Conservation (phyloP, 2,888 invertebrate species). For the Ormyrus nitidulus region DNA sequence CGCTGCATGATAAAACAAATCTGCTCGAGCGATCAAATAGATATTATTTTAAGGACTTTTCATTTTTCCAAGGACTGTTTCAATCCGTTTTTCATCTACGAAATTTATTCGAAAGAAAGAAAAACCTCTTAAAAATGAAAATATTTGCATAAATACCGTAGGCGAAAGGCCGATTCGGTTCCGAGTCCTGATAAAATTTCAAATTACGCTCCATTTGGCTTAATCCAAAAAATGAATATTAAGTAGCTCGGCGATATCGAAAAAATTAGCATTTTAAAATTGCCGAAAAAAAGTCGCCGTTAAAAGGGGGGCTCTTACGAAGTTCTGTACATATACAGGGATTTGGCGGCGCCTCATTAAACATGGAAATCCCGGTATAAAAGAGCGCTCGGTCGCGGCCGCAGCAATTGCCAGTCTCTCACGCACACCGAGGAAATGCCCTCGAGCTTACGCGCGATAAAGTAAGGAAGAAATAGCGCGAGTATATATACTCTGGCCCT, state of each 20-base stretch:
- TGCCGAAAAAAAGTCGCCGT: not conserved
- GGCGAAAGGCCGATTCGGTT: no score
- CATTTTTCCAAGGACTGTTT: no score
- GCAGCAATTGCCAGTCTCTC: not conserved
- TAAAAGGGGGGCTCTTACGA: not conserved
- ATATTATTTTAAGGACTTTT: no score
- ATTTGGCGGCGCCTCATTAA: slow-evolving; percentile 31
- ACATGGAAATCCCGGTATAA: slow-evolving; percentile 45
- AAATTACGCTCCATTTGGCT: no score
- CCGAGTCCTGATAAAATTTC: no score
- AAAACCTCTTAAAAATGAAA: not conserved
- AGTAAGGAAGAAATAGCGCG: slow-evolving; percentile 37
- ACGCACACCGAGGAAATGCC: no score
- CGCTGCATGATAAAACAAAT: not conserved
- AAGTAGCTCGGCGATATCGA: no score
- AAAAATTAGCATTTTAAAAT: slow-evolving; percentile 14
- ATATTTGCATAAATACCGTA: not conserved
- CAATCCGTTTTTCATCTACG: no score
- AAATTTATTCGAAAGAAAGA: not conserved
- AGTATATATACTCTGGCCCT: not conserved
- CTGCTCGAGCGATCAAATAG: no score
- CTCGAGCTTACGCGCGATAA: slow-evolving; percentile 44
- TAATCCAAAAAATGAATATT: not conserved
- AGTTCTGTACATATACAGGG: not conserved
- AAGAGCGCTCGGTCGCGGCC: not conserved